phyloP scores from a whole-genome alignment of 2,888 invertebrate genomes.

The Trissoscelio sp. region DNA sequence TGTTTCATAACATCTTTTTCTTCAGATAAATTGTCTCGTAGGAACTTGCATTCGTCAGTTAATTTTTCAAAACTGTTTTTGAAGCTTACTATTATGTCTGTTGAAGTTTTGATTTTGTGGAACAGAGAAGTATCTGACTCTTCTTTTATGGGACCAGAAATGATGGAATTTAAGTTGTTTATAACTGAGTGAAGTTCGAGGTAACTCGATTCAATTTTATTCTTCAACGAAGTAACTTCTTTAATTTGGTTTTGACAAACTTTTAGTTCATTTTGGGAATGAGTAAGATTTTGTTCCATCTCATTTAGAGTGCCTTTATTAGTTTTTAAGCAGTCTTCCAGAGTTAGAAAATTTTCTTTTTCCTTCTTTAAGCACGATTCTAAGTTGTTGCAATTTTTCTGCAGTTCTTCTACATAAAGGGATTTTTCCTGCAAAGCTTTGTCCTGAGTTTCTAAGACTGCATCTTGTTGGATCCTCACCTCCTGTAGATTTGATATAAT shows the following conservation, averaged over 20 bases:
- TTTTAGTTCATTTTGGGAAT: slow-evolving; percentile 19
- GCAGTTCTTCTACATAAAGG: slow-evolving; percentile 7
- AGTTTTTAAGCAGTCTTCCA: slow-evolving; percentile 23
- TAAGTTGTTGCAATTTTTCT: not conserved
- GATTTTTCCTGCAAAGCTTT: slow-evolving; percentile 73
- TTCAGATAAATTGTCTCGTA: slow-evolving; percentile 58
- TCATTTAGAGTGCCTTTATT: slow-evolving; percentile 25
- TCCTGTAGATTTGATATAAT: slow-evolving; percentile 75
- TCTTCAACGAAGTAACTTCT: not conserved
- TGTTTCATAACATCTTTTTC: slow-evolving; percentile 53
- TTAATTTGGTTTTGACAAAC: slow-evolving; percentile 18
- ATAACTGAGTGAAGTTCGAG: slow-evolving; percentile 12
- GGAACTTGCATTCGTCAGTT: slow-evolving; percentile 6
- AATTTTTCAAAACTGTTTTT: slow-evolving; percentile 4
- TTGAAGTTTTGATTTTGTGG: slow-evolving; percentile 9
- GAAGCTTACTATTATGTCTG: not conserved
- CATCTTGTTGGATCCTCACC: slow-evolving; percentile 73
- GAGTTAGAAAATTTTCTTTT: slow-evolving; percentile 1
- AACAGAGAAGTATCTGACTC: not conserved
- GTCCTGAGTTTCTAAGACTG: slow-evolving; percentile 72
- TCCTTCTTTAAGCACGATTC: slow-evolving; percentile 42
- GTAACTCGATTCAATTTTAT: slow-evolving; percentile 12
- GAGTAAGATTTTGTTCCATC: slow-evolving; percentile 5
- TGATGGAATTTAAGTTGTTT: not conserved
- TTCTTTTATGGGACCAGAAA: not conserved